A percentile compares a stretch with the other conserved stretches of the same genome.
Conservation (phyloP, 2,113 vertebrate genomes). For the Hippocampus comes region DNA sequence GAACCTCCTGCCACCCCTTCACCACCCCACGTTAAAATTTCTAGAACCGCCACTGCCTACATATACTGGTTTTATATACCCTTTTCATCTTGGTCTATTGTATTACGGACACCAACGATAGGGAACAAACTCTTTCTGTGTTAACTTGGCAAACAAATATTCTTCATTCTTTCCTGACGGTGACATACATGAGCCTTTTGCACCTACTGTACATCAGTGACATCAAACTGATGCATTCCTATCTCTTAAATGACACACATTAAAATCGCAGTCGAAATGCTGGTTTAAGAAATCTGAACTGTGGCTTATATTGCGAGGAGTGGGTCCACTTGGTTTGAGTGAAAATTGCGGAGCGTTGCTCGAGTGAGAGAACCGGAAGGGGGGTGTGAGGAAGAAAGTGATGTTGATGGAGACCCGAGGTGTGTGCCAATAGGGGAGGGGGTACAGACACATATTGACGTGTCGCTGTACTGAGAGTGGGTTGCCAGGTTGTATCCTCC, state of each 20-base stretch:
- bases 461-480: conserved; percentile 7
- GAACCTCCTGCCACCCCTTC: no score
- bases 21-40: no score
- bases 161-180: neutral
- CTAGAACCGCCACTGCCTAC: no score
- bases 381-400: conserved; percentile 11
- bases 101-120: neutral
- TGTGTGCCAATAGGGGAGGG: conserved; percentile 19
- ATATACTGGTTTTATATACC: no score
- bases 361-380: neutral
- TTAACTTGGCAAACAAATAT: neutral
- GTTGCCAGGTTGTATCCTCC: conserved; percentile 10
- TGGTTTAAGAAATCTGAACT: neutral
- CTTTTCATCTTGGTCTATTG: neutral
- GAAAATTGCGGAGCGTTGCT: neutral
- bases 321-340: neutral
- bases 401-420: conserved; percentile 23
- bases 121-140: neutral
- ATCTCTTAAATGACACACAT: neutral
- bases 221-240: neutral
- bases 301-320: neutral
- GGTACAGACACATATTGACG: conserved; percentile 20
- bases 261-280: neutral
- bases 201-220: neutral
- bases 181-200: neutral